Percentiles rank a stretch among this genome's conserved stretches.
Conservation (phyloP, 2,113 vertebrate species). For the Pseudopodoces humilis region DNA sequence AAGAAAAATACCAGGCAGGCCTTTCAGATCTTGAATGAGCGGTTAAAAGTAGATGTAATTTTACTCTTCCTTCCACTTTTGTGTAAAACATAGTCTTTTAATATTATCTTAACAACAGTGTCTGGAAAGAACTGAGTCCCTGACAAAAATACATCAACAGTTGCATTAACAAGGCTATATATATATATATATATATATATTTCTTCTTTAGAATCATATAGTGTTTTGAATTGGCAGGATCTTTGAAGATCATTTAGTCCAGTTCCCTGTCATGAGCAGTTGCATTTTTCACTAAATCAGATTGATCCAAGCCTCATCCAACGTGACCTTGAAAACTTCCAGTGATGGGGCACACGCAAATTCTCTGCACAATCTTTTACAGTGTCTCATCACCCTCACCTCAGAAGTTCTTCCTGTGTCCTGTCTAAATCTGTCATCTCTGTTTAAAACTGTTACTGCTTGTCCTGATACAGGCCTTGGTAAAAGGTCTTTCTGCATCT, state of each 20-base stretch:
- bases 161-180: neutral
- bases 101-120: neutral
- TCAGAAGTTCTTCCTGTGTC: neutral
- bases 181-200: neutral
- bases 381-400: neutral
- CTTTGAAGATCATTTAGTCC: neutral
- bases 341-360: neutral
- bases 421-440: neutral
- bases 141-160: neutral
- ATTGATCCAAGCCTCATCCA: neutral
- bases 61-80: neutral
- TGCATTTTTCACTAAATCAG: neutral
- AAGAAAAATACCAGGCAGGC: neutral
- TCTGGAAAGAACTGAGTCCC: neutral
- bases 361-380: neutral
- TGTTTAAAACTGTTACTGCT: neutral
- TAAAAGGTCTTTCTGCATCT: neutral
- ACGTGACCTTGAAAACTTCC: neutral
- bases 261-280: neutral
- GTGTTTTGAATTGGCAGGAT: neutral
- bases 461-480: neutral
- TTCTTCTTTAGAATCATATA: neutral
- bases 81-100: neutral
- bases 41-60: neutral
- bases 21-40: neutral